Evolutionary conservation across 2,797 vertebrate genomes (phyloP), one percentile per base, ranked within the genome.

Genomic region (Antrozous pallidus): DNA sequence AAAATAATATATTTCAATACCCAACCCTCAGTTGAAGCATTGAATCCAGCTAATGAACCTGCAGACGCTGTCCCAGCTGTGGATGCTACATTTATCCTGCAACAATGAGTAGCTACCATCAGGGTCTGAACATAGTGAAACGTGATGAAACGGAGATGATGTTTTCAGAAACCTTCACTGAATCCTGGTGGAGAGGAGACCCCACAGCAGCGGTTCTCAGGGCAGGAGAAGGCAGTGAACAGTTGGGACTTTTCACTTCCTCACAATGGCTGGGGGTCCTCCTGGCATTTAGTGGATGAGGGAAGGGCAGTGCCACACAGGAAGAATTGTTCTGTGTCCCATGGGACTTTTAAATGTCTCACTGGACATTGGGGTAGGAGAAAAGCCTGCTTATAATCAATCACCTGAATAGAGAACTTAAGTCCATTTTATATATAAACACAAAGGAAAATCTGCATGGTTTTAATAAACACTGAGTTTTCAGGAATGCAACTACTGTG

Each of bases 361-460:
- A 33, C 61, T 61, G 70, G n/a, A 81, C 28, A 77, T 75, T 90
- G 75, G 88, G 40, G n/a, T 56, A 90, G 28, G 58, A 91, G 70
- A 36, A 84, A 67, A 79, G 31, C 16, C 67, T 67, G 36, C 38
- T 42, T 88, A 36, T 22, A 87, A 90, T 40, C n/a, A 87, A 90
- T 40, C n/a, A 63, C 18, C 28, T 79, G 51, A 77, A 79, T 86
- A 5, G 77, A 95, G 58, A 95, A 83, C 63, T 28, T 92, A 88
- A 73, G 80, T 20, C 36, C 33, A 58, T 69, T 78, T 92, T 40
- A 74, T 74, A 22, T 47, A 47, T 84, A 70, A 84, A 77, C 71
- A 63, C 13, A 73, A 73, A 81, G 26, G 33, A 77, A 54, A 12
- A 58, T 85, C 81, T 75, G 16, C 69, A 67, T 70, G 56, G 22